Base-by-base conservation (phyloP, 2,113 vertebrate genomes). In the Nannospalax galili region DNA sequence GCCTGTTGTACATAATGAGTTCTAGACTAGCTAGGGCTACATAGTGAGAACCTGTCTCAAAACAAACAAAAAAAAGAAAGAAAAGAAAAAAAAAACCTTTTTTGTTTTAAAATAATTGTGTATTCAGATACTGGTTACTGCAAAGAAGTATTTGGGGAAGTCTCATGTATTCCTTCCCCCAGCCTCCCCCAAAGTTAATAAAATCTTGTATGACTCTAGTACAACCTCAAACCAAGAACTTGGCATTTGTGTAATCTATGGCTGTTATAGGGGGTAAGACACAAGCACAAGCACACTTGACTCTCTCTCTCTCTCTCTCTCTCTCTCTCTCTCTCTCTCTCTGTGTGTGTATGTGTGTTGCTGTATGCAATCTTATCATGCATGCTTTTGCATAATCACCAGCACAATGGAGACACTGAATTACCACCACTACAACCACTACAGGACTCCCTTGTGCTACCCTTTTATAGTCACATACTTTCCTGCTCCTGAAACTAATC, bases 91-190 rank as follows among this genome's bases (percentile, higher is more conserved):
- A 17, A 16, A 26, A 28, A 84, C 37, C 9, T 7, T 84, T 84
- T 78, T 84, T 11, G 69, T 67, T 84, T 94, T 82, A 73, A 81
- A 88, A 72, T 91, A 75, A 37, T 67, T 64, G 45, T 73, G 9
- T 48, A 86, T 87, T 78, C 7, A 78, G 79, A 84, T 82, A 82
- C 69, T 75, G n/a, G 73, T 37, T 77, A 56, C 56, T 90, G 24
- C 56, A 89, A 85, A 89, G 52, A 82, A 67, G 80, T 58, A 16
- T 86, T 72, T 1, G 82, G 62, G 40, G 32, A 86, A 72, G 35
- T 65, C 32, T 24, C 16, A 9, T 62, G 28, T 22, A 73, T 20
- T 32, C 22, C 32, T 89, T 74, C 78, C n/a, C 15, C 28, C 35
- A 86, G 52, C 20, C 65, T 95, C 37, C 42, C 92, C 45, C 35